Conservation (phyloP, 2,888 invertebrate species). For the Melieria picta region DNA sequence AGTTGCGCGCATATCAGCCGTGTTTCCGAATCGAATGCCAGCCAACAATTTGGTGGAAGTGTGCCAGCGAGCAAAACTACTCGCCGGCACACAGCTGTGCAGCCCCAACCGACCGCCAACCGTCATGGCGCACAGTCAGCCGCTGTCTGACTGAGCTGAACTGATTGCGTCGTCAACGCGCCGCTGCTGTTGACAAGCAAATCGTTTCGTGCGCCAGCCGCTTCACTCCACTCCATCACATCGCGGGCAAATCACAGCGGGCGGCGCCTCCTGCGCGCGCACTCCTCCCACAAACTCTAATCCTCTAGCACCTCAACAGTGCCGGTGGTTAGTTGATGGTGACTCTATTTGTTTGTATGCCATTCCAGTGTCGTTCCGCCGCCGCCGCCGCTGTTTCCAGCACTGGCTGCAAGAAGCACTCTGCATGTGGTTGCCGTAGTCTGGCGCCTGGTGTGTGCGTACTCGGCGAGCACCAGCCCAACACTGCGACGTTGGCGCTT, state of each 20-base stretch:
- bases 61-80: too few relatives aligned
- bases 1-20: too few relatives aligned
- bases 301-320: constrained; percentile 4
- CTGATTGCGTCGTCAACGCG: constrained; percentile 20
- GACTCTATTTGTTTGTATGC: neutral
- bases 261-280: too few relatives aligned
- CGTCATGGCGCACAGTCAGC: constrained; percentile 15
- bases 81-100: too few relatives aligned
- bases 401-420: constrained; percentile 34
- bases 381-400: constrained; percentile 6
- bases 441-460: constrained; percentile 43
- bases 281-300: too few relatives aligned
- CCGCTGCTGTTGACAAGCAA: constrained; percentile 37
- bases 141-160: constrained; percentile 28
- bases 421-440: constrained; percentile 41
- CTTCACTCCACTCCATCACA: neutral
- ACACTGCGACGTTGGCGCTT: constrained; percentile 33
- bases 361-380: constrained; percentile 14
- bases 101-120: too few relatives aligned
- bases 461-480: constrained; percentile 39
- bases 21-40: too few relatives aligned
- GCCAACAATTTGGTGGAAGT: too few relatives aligned
- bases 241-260: too few relatives aligned
- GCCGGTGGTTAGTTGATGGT: neutral
- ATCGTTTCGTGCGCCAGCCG: neutral